Evolutionary conservation across 64 coral and sea anemone species (phyloP), one percentile per base, ranked within the genome.

Genomic region (Actinia tenebrosa): DNA sequence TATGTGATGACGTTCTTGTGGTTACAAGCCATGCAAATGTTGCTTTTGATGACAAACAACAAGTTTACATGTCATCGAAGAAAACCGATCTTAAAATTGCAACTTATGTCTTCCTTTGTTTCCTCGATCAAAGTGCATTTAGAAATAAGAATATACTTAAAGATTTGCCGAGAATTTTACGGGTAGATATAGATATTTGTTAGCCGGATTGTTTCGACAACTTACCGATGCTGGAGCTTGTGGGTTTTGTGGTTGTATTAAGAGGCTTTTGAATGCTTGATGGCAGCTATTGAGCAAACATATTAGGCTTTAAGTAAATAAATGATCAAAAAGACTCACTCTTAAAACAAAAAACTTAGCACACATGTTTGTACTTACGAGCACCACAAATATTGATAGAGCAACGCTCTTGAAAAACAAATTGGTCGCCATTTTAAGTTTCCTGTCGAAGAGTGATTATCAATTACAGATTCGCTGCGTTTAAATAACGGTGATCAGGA

Each of bases 291-390:
- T 50, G 46, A 14, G 69, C 69, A 75, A 75, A 75, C 69, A 75
- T 42, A 75, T 75, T 37, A 75, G 0, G 2, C 26, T 75, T 15
- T 75, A 75, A 75, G 69, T 75, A 75, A 75, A 75, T 75, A 75
- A 75, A 43, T 42, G 11, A 16, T 14, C 22, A 66, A 43, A 50
- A n/a, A 22, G 20, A 25, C 22, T 69, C 64, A 37, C 1, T 69
- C 64, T 69, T 75, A 75, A 14, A 26, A 75, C 26, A 75, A 37
- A 37, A 37, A 1, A 37, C 69, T 75, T 75, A 43, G 26, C 69
- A 75, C 69, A 75, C 26, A 81, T 81, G 79, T 50, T 81, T 81
- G 20, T 81, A 81, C 79, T 81, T 53, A 81, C 79, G 17, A 81
- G 23, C 17, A 81, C 79, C 15, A 53, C 50, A 50, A 81, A 81